These are phyloP conservation scores for Myrmecobius fasciatus DNA, from an alignment of 2,113 vertebrate genomes.

Conservation along the genomic window DNA sequence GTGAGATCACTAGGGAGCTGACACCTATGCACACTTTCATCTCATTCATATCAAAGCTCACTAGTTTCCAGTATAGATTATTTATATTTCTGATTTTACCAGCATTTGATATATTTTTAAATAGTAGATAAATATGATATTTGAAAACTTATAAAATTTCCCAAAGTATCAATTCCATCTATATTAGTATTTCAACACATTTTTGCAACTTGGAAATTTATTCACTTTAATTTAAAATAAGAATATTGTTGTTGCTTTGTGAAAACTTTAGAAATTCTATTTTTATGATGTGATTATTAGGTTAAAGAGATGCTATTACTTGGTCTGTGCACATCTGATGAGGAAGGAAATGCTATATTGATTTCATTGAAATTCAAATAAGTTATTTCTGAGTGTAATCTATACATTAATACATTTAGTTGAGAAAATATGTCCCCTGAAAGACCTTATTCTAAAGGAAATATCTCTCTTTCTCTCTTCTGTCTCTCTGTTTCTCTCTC, in stretches of 20 bases:
- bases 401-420: slow-evolving; percentile 51
- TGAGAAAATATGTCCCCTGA: not conserved
- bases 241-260: not conserved
- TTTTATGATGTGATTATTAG: not conserved
- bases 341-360: not conserved
- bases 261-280: not conserved
- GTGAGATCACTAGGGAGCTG: slow-evolving; percentile 65
- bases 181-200: not conserved
- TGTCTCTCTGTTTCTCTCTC: too few species aligned
- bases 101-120: not conserved
- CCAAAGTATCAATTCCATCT: not conserved
- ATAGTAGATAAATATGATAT: not conserved
- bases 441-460: not conserved
- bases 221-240: not conserved
- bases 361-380: not conserved
- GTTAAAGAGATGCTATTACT: not conserved
- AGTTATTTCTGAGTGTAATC: not conserved
- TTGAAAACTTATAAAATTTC: not conserved
- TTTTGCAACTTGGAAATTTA: not conserved
- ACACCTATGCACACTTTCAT: slow-evolving; percentile 60
- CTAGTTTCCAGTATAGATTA: not conserved
- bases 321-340: not conserved
- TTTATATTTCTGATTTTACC: not conserved
- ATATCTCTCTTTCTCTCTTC: not conserved
- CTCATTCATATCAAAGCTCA: not conserved